Base-by-base conservation (phyloP, 2,113 vertebrate species). In the Turnix velox region DNA sequence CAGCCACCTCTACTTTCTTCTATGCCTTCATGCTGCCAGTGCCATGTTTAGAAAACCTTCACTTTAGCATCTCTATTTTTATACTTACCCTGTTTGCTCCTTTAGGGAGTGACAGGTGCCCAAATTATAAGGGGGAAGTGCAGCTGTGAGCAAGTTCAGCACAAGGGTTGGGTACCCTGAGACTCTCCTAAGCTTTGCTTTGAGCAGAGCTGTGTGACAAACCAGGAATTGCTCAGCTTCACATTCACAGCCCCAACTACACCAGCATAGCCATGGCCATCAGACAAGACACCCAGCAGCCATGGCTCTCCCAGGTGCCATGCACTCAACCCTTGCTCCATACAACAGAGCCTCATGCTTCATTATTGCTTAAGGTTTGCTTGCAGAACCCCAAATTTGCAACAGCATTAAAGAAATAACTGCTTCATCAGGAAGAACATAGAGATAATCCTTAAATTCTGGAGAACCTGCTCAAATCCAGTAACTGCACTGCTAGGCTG, bases 251-350 rank as follows among this genome's bases (percentile, higher is more conserved):
- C 18, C 20, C 20, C 4, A 1, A 13, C 30, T 23, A 25, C n/a
- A 66, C 1, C 3, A 18, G 49, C 49, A 15, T 0, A 6, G 40
- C n/a, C 2, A 0, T 9, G n/a, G 45, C 61, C 69, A 42, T 11
- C 28, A 12, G 33, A 27, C 35, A 55, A 66, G 15, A 35, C 82
- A 46, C 39, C 49, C 51, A 2, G 19, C 6, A 12, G 13, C 68
- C 3, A 0, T 4, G 30, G 61, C 59, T 62, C n/a, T 54, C 66
- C 0, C 0, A 46, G 28, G 30, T 33, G 61, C 42, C 57, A 52
- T 39, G 46, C 45, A 25, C 31, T 14, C 17, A 52, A 15, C 30
- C 25, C 7, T 25, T 37, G n/a, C 37, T 82, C 48, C 28, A 19
- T 1, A 2, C 37, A 68, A 18, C 33, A 61, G 90, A 68, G 58